These are phyloP conservation scores for Diploptera punctata DNA, from an alignment of 2,888 invertebrate genomes.

Conservation along the genomic window DNA sequence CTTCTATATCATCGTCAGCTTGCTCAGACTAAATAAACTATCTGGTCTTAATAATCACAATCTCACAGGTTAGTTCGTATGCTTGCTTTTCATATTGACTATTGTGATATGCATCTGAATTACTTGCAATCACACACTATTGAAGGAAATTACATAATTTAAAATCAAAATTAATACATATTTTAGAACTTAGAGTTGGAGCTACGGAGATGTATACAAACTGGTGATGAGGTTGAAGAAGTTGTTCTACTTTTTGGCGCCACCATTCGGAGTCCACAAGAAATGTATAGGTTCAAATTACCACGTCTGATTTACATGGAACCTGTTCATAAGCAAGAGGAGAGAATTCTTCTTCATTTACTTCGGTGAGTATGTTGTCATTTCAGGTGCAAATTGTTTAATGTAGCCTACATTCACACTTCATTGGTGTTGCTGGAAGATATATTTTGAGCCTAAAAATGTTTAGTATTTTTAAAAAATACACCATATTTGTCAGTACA, in stretches of 20 bases:
- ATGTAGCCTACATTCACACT: not conserved
- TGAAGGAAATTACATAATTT: too few species aligned
- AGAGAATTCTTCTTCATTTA: not conserved
- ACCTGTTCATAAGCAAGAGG: not conserved
- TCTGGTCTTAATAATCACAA: not conserved
- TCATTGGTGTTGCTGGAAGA: not conserved
- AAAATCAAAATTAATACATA: too few species aligned
- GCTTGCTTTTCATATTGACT: not conserved
- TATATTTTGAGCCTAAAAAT: too few species aligned
- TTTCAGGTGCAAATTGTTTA: not conserved
- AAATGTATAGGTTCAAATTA: not conserved
- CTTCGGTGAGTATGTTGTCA: not conserved
- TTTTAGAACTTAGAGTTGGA: not conserved
- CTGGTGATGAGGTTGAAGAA: not conserved
- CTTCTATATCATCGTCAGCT: too few species aligned
- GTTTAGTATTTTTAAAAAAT: too few species aligned
- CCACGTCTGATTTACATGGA: not conserved
- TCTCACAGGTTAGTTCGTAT: not conserved
- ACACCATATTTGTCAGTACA: not conserved
- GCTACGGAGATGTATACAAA: not conserved
- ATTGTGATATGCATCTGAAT: not conserved
- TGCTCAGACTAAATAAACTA: too few species aligned
- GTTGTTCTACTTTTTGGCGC: conserved; percentile 7
- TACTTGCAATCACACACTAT: too few species aligned
- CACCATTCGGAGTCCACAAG: conserved; percentile 6